Conservation (phyloP, 2,113 vertebrate species). For the Rhynchomys soricoides region DNA sequence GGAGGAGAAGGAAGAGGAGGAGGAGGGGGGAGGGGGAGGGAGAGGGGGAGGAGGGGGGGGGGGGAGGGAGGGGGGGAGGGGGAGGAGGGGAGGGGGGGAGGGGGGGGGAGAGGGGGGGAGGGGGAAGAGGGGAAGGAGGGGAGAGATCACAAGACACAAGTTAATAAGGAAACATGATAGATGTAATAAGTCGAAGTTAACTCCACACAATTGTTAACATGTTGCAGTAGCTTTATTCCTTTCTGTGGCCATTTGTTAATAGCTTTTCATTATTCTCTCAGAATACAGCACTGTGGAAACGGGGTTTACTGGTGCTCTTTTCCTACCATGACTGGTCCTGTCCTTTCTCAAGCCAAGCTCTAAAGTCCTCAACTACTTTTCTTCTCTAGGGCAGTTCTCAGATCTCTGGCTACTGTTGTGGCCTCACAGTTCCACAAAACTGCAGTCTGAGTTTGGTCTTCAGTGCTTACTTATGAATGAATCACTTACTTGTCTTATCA, state of each 20-base stretch:
- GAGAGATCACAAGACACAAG: constrained; percentile 10
- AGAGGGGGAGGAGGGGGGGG: too few relatives aligned
- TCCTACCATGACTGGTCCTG: background rate
- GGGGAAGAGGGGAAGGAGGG: too few relatives aligned
- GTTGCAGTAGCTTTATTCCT: background rate
- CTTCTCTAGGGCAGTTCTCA: background rate
- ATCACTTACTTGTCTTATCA: background rate
- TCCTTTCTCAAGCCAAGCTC: background rate
- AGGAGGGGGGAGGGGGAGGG: too few relatives aligned
- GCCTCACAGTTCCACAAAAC: background rate
- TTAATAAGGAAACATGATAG: background rate
- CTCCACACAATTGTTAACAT: background rate
- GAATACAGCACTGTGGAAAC: background rate
- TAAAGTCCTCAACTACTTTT: background rate
- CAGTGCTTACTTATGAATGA: background rate
- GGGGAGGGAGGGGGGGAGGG: too few relatives aligned
- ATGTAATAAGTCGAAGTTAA: background rate
- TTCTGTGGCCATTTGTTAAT: background rate
- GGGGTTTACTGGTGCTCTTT: background rate
- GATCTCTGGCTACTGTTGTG: background rate
- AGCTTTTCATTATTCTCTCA: background rate
- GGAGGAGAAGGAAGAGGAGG: too few relatives aligned
- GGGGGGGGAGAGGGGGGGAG: too few relatives aligned
- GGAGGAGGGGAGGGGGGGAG: too few relatives aligned
- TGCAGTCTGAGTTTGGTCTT: background rate